phyloP scores from a whole-genome alignment of 35 echinoderm and acorn worm genomes.

The Diadema setosum region DNA sequence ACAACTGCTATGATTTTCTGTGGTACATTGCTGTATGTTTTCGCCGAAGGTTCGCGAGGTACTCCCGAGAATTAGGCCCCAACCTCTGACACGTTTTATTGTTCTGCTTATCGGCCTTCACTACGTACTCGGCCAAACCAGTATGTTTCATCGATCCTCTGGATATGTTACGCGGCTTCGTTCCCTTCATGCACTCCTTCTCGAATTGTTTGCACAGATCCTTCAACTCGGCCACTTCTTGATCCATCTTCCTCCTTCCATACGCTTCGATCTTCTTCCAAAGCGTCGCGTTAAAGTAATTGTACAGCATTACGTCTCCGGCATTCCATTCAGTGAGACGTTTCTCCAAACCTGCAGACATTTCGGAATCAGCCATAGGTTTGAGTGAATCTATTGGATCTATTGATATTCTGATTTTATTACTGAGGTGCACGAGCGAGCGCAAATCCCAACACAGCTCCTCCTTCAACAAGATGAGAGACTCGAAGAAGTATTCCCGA shows the following conservation, averaged over 20 bases:
- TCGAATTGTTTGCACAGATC: constrained; percentile 49
- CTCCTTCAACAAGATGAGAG: background rate
- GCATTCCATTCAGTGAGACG: constrained; percentile 60
- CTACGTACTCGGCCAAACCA: background rate
- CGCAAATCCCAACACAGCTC: background rate
- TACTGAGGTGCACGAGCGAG: background rate
- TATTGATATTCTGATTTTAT: background rate
- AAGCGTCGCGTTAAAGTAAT: constrained; percentile 92
- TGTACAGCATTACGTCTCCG: constrained; percentile 80
- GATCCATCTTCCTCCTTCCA: constrained; percentile 66
- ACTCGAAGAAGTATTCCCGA: constrained; percentile 4
- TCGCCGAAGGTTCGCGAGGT: background rate
- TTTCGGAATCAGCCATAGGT: constrained; percentile 34
- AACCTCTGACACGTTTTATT: background rate
- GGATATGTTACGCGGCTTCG: background rate
- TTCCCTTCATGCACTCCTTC: constrained; percentile 56
- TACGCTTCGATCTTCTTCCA: constrained; percentile 65
- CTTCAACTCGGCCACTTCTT: constrained; percentile 53
- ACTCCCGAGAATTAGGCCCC: background rate
- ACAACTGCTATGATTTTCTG: too few species aligned
- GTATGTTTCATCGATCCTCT: background rate
- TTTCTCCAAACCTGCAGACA: constrained; percentile 11
- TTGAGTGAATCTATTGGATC: background rate
- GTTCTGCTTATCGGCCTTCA: background rate
- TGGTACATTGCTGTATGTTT: background rate